These are phyloP conservation scores for Nyctibius bracteatus DNA, from an alignment of 2,113 vertebrate species.

Conservation along the genomic window DNA sequence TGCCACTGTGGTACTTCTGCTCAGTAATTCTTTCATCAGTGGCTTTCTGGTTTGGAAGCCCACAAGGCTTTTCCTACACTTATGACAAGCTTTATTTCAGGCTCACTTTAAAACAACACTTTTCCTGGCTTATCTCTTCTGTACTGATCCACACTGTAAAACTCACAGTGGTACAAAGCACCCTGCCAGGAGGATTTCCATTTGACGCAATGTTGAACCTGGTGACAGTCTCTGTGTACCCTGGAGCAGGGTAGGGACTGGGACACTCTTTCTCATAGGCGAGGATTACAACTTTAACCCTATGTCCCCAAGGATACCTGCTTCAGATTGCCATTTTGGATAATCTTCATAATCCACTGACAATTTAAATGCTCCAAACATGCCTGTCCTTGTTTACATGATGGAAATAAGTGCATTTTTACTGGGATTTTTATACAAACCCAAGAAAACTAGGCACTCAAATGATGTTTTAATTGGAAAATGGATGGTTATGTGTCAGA, in stretches of 20 bases:
- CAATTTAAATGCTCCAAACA: background rate
- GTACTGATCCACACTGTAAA: background rate
- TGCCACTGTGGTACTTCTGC: background rate
- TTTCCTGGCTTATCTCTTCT: background rate
- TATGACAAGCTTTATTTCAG: background rate
- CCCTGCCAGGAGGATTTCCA: background rate
- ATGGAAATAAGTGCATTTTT: background rate
- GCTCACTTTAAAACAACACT: background rate
- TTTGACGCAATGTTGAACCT: background rate
- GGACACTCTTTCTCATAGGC: background rate
- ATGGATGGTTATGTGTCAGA: background rate
- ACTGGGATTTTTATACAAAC: background rate
- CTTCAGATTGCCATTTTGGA: background rate
- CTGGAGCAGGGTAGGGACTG: background rate
- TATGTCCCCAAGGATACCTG: background rate
- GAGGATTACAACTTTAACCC: background rate
- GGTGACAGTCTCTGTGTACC: background rate
- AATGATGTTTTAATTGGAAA: background rate
- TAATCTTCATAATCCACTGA: background rate
- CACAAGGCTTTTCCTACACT: background rate
- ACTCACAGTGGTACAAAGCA: background rate
- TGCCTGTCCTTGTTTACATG: background rate
- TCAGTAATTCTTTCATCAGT: background rate
- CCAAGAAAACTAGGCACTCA: background rate
- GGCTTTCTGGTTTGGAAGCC: background rate